Evolutionary conservation across 2,797 vertebrate species (phyloP), one percentile per base, ranked within the genome.

Genomic region (Typhlichthys eigenmanni): DNA sequence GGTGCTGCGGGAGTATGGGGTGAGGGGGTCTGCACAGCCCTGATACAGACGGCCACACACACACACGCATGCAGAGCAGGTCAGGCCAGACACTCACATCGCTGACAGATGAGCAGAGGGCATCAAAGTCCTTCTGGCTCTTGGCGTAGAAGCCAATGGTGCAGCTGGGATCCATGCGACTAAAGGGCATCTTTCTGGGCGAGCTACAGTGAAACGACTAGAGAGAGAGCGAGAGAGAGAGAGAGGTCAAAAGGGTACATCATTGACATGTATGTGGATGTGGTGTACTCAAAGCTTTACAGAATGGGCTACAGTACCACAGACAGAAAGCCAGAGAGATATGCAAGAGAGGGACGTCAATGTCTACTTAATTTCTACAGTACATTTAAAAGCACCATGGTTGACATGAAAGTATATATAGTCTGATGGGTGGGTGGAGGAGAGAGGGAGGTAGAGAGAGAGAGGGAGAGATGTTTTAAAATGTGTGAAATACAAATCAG

Each of bases 111-210:
- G 86, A 84, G 76, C 95, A 96, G 1, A 98, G 88, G 1, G 82
- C 88, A 68, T 95, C 94, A 83, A 98, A 95, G 79, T 95, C 95
- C 64, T 90, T 92, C 66, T 89, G 90, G 80, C 85, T 92, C 60
- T 87, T 92, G n/a, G 94, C 93, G 0, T 97, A 98, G 80, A 98
- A 97, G 8, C 96, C 96, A 5, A 98, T 89, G 0, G 96, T 95
- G 58, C 96, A 97, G 88, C 96, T 98, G 1, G 96, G 96, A 79
- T 98, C 96, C 95, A 98, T 96, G 62, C 94, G 94, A 62, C 74
- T 81, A 53, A 97, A 95, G 79, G 94, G 90, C 92, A 96, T 95
- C 85, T 97, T 97, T 78, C 95, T 93, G 0, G 96, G 96, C 6
- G 92, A 91, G 71, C 89, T 92, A 81, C 95, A 96, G 82, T 96